Evolutionary conservation across 2,797 vertebrate species (phyloP).

Genomic region (Cichlasoma orientale): DNA sequence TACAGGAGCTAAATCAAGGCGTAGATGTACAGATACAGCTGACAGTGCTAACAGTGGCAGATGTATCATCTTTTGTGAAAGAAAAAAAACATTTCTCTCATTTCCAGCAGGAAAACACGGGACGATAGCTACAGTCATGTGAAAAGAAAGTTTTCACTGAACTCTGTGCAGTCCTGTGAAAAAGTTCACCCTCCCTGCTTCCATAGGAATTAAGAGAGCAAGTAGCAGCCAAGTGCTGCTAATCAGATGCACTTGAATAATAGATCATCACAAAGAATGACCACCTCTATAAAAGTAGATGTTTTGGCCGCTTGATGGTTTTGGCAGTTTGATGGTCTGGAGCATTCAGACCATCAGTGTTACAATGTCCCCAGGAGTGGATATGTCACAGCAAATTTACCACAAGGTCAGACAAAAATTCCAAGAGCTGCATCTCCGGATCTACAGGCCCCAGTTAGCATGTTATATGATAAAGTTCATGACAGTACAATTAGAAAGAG

Average conservation of each 20-base stretch:
- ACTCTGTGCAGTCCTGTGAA: neutral
- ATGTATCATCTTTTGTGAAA: neutral
- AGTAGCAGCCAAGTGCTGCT: neutral
- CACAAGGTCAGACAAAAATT: neutral
- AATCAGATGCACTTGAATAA: neutral
- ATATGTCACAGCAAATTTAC: neutral
- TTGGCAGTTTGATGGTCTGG: neutral
- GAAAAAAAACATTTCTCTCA: neutral
- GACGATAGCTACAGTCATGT: neutral
- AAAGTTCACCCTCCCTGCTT: neutral
- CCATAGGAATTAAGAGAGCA: neutral
- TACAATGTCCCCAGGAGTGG: neutral
- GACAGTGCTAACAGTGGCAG: neutral
- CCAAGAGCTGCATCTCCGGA: neutral
- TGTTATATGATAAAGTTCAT: neutral
- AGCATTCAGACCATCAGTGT: neutral
- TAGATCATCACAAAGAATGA: neutral
- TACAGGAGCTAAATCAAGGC: neutral
- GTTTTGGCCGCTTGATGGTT: too few species aligned
- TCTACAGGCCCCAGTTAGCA: neutral
- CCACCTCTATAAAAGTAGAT: neutral
- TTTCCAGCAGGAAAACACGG: neutral
- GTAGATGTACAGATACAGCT: neutral
- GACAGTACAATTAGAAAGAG: too few species aligned
- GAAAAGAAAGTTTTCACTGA: neutral